Evolutionary conservation across 2,888 invertebrate species (phyloP).

Genomic region (Andrena haemorrhoa): DNA sequence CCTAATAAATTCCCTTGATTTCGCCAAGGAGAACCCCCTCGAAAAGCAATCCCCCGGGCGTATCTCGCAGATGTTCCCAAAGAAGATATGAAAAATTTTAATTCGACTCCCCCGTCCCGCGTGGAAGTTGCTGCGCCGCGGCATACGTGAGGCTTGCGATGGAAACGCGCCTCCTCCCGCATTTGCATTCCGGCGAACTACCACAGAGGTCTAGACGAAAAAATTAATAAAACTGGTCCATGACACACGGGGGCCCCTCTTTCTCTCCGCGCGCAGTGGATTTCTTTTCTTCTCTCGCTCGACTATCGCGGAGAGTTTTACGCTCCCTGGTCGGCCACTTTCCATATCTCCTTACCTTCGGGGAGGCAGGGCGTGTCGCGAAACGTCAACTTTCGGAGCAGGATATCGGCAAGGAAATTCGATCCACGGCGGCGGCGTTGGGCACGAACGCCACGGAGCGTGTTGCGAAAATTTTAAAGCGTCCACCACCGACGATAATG

Average conservation of each 20-base stretch:
- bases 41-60: slow-evolving; percentile 9
- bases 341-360: slow-evolving; percentile 42
- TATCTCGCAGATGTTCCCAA: slow-evolving; percentile 44
- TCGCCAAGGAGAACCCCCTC: neutral
- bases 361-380: slow-evolving; percentile 34
- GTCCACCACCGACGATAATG: slow-evolving; percentile 8
- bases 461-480: slow-evolving; percentile 33
- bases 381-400: slow-evolving; percentile 44
- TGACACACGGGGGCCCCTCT: slow-evolving; percentile 35
- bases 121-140: slow-evolving; percentile 33
- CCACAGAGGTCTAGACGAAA: slow-evolving; percentile 23
- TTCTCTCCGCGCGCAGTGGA: slow-evolving; percentile 21
- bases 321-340: slow-evolving; percentile 33
- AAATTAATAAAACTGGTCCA: slow-evolving; percentile 59
- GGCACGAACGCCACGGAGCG: slow-evolving; percentile 8
- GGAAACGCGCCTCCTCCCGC: slow-evolving; percentile 24
- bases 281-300: slow-evolving; percentile 41
- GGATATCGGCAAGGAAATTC: slow-evolving; percentile 45
- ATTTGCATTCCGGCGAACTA: slow-evolving; percentile 50
- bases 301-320: slow-evolving; percentile 39
- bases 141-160: slow-evolving; percentile 45
- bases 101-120: slow-evolving; percentile 37
- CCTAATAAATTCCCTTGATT: slow-evolving; percentile 41
- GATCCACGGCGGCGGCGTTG: slow-evolving; percentile 20
- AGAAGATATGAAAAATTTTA: slow-evolving; percentile 57